Base-by-base conservation (phyloP, 2,113 vertebrate species). In the Calidris pygmaea region DNA sequence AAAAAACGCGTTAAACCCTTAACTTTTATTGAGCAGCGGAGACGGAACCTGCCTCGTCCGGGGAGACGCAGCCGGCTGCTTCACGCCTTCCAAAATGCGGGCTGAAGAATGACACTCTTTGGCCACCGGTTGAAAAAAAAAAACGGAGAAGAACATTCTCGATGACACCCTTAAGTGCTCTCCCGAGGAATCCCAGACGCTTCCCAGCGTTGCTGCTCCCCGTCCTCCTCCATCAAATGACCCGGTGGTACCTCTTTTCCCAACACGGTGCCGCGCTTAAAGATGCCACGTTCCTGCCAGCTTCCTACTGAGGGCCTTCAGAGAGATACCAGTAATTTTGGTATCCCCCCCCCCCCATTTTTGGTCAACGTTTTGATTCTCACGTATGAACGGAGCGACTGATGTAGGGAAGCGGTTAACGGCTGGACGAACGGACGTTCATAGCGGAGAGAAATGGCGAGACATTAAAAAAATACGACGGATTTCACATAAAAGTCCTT, bases 331-430 rank as follows among this genome's bases (percentile, higher is more conserved):
- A 59, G 6, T 34, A 7, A 60, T 16, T 48, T 48, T n/a, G n/a
- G n/a, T n/a, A 26, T 12, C 10, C 53, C 8, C 20, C 15, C 0
- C 14, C 7, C 21, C 11, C 30, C 60, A 12, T 32, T 95, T 93
- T 92, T 92, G 56, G 88, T 95, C 87, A 95, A 95, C 84, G 52
- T 87, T 93, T 93, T 96, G 81, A 97, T 86, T 96, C 78, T 96
- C 11, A 22, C 12, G 12, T 83, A 90, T 43, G 82, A 85, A 94
- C 35, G 56, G 93, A 81, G 95, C 12, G 8, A 92, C 65, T 24
- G 87, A 95, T 37, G 35, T 62, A 63, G 30, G 45, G 5, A 87
- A 96, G 95, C 9, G 32, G 93, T 92, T 68, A 47, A 93, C 62
- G 91, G 65, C 84, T 86, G 93, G 89, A 94, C 27, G 18, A 77